phyloP scores from a whole-genome alignment of 2,888 invertebrate species.

The Odontothrips loti region DNA sequence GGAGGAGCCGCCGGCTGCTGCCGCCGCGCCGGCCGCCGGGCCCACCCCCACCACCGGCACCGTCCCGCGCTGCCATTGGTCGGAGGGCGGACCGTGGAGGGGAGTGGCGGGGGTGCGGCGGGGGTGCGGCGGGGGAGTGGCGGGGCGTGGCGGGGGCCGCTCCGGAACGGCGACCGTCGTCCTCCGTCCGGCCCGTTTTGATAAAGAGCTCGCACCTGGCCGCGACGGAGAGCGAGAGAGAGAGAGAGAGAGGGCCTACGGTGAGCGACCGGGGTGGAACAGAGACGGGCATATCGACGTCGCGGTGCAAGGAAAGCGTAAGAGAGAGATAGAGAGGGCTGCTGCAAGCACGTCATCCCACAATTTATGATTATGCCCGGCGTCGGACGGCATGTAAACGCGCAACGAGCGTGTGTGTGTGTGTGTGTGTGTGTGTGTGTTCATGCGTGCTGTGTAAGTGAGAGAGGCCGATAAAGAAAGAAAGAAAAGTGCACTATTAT shows the following conservation, averaged over 20 bases:
- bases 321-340: neutral
- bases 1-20: neutral
- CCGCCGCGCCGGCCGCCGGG: neutral
- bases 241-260: neutral
- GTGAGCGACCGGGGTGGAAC: neutral
- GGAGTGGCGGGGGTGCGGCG: neutral
- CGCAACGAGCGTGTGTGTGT: constrained; percentile 17
- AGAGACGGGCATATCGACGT: neutral
- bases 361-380: constrained; percentile 26
- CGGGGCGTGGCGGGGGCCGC: neutral
- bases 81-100: neutral
- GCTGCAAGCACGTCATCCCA: constrained; percentile 11
- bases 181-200: neutral
- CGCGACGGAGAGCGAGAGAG: neutral
- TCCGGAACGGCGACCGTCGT: too few species aligned
- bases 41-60: neutral
- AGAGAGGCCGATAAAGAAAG: constrained; percentile 15
- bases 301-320: neutral
- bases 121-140: neutral
- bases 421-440: neutral
- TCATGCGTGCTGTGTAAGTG: neutral
- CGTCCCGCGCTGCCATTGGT: neutral
- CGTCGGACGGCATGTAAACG: constrained; percentile 20
- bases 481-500: constrained; percentile 17
- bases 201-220: constrained; percentile 24